These are phyloP conservation scores for Lasioglossum pauxillum DNA, from an alignment of 2,888 invertebrate genomes.

Conservation along the genomic window DNA sequence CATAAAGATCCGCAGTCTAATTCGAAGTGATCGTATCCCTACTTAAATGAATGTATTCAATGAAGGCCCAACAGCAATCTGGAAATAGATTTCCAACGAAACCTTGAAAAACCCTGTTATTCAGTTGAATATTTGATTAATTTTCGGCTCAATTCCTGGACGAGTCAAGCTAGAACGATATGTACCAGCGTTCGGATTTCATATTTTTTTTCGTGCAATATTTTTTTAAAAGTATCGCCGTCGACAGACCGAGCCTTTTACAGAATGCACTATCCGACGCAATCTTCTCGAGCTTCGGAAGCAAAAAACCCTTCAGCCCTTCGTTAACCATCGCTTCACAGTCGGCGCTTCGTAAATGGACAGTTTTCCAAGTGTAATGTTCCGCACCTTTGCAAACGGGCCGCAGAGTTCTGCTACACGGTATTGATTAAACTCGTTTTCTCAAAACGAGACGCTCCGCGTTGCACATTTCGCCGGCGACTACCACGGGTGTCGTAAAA, in stretches of 20 bases:
- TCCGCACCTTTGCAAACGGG: constrained; percentile 50
- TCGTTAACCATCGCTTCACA: constrained; percentile 16
- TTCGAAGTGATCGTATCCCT: neutral
- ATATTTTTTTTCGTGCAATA: neutral
- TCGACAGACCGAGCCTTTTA: neutral
- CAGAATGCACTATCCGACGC: constrained; percentile 2
- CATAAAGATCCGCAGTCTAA: too few species aligned
- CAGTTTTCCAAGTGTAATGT: constrained; percentile 27
- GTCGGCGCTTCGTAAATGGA: constrained; percentile 21
- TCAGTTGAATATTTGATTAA: neutral
- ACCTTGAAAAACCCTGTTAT: neutral
- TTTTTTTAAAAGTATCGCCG: neutral
- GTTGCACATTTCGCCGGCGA: constrained; percentile 43
- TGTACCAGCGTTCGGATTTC: neutral
- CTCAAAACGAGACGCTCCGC: constrained; percentile 42
- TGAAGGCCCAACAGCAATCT: neutral
- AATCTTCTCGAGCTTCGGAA: constrained; percentile 9
- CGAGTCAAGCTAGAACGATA: neutral
- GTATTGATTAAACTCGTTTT: constrained; percentile 53
- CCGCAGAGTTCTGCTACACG: constrained; percentile 34
- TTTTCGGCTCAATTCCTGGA: neutral
- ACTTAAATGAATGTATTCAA: neutral
- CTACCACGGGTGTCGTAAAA: constrained; percentile 34
- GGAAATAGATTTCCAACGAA: neutral
- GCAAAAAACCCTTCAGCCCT: constrained; percentile 46